These are phyloP conservation scores for Sialis fuliginosa DNA, from an alignment of 2,888 invertebrate genomes.

Conservation along the genomic window DNA sequence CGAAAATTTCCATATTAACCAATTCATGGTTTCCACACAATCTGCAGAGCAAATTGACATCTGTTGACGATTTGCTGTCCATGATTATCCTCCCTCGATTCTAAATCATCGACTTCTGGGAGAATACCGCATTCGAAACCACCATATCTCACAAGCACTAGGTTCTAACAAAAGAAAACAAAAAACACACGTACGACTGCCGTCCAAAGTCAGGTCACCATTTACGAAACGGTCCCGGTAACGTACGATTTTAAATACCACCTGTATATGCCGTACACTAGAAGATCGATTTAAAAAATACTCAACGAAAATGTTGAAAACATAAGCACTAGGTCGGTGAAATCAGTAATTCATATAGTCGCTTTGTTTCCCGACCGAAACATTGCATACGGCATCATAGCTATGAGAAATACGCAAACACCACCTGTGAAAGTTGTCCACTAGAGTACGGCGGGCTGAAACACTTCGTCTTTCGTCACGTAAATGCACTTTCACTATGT, in stretches of 20 bases:
- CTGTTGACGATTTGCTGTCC: too few relatives aligned
- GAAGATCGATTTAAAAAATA: background rate
- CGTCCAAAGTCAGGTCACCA: background rate
- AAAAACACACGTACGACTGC: background rate
- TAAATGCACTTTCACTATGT: too few relatives aligned
- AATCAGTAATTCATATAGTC: too few relatives aligned
- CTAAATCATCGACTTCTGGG: background rate
- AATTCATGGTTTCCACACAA: conserved; percentile 3
- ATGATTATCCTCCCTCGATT: too few relatives aligned
- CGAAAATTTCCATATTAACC: conserved; percentile 2
- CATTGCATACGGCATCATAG: too few relatives aligned
- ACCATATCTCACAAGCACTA: background rate
- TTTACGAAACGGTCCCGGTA: background rate
- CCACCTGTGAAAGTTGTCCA: too few relatives aligned
- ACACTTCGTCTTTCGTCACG: too few relatives aligned
- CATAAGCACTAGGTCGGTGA: background rate
- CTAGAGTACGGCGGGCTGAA: too few relatives aligned
- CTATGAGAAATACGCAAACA: too few relatives aligned
- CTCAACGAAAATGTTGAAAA: background rate
- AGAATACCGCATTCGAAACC: background rate
- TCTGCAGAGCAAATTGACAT: background rate
- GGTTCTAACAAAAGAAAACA: background rate
- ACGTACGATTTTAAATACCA: background rate
- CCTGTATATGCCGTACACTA: background rate
- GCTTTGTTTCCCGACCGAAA: too few relatives aligned